Evolutionary conservation across 2,888 invertebrate species (phyloP), one percentile per base, ranked within the genome.

Genomic region (Erebia ligea): DNA sequence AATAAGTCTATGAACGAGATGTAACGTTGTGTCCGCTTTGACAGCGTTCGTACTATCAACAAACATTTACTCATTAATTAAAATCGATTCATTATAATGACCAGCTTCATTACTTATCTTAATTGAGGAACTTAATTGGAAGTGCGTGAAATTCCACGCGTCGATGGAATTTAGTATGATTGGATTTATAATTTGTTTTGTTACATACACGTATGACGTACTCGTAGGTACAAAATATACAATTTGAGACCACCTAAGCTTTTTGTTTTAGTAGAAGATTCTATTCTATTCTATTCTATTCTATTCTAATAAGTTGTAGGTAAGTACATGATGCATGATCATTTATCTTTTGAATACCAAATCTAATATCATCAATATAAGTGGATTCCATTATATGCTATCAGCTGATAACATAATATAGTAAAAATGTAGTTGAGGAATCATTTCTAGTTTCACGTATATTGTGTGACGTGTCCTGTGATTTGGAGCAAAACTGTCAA

Each of bases 51-150:
- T 10, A 13, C 48, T 50, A 48, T 25, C 48, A n/a, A 19, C 66
- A 61, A 21, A 62, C 45, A 21, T 45, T 48, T 48, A 25, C 48
- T 72, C 45, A 40, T 56, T 54, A 25, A 56, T 58, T 56, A 25
- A 40, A 50, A 25, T 42, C 10, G 25, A 58, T 58, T 17, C n/a
- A 9, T 19, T 25, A 57, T 63, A 48, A 56, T 40, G 34, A 19
- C 42, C 45, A 50, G 11, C 17, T 34, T 59, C 64, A 71, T 71
- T 68, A 64, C 67, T 71, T 71, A 71, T 71, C 67, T 67, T 69
- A 64, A 69, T 67, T 58, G 34, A 13, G 19, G 11, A 48, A 50
- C n/a, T n/a, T 72, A 67, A 64, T 58, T 21, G 56, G 40, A 25
- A 15, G 56, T 40, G 57, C 52, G 59, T 62, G 11, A 17, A 59